Conservation (phyloP, 2,113 vertebrate genomes). For the Microtus montanus region DNA sequence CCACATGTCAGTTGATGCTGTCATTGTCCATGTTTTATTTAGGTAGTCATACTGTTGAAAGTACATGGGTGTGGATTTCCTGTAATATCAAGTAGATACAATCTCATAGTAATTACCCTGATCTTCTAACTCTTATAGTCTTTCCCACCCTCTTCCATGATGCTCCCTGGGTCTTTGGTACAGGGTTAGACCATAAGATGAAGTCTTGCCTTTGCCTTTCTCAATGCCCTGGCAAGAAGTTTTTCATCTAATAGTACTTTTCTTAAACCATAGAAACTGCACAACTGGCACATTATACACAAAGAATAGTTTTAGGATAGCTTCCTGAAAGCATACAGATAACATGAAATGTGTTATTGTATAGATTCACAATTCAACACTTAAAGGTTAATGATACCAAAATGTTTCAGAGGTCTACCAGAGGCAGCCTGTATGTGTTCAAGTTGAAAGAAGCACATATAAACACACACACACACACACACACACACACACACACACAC, state of each 20-base stretch:
- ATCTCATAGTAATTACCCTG: background rate
- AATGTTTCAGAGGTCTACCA: background rate
- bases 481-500: too few species aligned
- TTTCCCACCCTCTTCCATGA: background rate
- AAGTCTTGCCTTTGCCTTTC: background rate
- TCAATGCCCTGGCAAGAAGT: background rate
- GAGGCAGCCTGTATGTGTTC: background rate
- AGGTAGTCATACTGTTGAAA: background rate
- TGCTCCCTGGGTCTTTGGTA: background rate
- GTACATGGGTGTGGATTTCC: background rate
- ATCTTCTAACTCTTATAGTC: background rate
- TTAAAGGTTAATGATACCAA: background rate
- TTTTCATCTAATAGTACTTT: constrained; percentile 41
- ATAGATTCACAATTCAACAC: fast-evolving
- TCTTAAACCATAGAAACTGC: background rate
- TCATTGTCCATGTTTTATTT: background rate
- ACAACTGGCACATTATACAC: background rate
- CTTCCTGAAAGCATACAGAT: constrained; percentile 19
- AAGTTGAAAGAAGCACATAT: background rate
- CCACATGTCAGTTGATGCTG: background rate
- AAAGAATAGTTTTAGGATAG: background rate
- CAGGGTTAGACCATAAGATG: background rate
- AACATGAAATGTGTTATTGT: constrained; percentile 28
- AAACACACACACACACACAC: too few species aligned
- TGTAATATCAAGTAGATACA: background rate